A percentile compares a stretch with the other conserved stretches of the same genome.
Conservation (phyloP, 2,113 vertebrate species). For the Carlito syrichta region DNA sequence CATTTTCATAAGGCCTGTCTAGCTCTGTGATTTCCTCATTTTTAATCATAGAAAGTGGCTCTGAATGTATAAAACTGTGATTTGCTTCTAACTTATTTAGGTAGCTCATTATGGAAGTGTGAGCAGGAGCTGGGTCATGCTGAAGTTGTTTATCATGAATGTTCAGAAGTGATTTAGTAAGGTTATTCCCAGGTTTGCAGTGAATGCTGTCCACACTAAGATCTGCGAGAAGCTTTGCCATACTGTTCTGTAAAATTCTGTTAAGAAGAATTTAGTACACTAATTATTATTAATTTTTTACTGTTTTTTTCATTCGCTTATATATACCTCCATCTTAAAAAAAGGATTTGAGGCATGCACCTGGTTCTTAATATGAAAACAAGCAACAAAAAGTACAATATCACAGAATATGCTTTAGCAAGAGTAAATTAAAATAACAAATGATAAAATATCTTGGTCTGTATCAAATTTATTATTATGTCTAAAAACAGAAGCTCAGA, state of each 20-base stretch:
- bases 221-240: conserved; percentile 83
- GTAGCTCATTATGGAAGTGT: conserved; percentile 83
- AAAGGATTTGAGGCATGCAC: not conserved
- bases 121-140: conserved; percentile 68
- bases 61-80: conserved; percentile 42
- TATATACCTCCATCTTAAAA: not conserved
- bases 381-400: conserved; percentile 31
- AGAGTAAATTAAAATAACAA: conserved; percentile 39
- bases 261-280: conserved; percentile 60
- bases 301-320: conserved; percentile 17
- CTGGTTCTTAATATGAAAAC: not conserved
- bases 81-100: conserved; percentile 83
- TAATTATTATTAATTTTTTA: conserved; percentile 31
- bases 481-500: conserved; percentile 8
- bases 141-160: conserved; percentile 83
- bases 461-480: not conserved
- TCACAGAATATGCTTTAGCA: not conserved
- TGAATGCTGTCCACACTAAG: conserved; percentile 76
- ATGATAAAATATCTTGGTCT: not conserved
- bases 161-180: conserved; percentile 84
- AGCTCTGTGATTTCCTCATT: conserved; percentile 34
- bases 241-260: conserved; percentile 86
- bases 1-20: conserved; percentile 47
- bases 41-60: conserved; percentile 32
- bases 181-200: conserved; percentile 75